Percentiles rank a stretch among this genome's conserved stretches.
Evolutionary conservation across 2,797 vertebrate species (phyloP).

Genomic region (Erethizon dorsatum): DNA sequence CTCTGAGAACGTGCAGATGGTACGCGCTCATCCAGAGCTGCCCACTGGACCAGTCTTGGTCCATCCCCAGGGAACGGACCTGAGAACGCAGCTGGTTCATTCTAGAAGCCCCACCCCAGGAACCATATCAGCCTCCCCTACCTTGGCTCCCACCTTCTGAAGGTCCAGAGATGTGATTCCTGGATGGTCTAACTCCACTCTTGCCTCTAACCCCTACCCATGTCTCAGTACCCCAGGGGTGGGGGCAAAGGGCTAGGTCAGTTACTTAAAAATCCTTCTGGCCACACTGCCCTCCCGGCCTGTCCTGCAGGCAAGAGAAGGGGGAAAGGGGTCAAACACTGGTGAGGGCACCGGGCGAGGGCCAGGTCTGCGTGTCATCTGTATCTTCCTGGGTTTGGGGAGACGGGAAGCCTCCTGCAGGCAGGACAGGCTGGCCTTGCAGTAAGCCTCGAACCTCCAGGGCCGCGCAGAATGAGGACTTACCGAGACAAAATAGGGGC

Average conservation of each 20-base stretch:
- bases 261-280: conserved; percentile 80
- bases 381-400: neutral
- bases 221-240: conserved; percentile 76
- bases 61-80: neutral
- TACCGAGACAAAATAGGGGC: conserved; percentile 98
- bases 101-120: conserved; percentile 32
- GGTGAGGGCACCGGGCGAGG: conserved; percentile 1
- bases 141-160: conserved; percentile 80
- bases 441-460: neutral
- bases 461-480: conserved; percentile 84
- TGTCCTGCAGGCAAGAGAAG: conserved; percentile 80
- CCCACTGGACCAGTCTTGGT: neutral
- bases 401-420: neutral
- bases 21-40: neutral
- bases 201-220: conserved; percentile 82
- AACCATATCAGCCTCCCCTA: conserved; percentile 57
- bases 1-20: neutral
- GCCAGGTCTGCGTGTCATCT: neutral
- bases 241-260: conserved; percentile 71
- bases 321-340: conserved; percentile 64
- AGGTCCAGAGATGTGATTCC: conserved; percentile 76
- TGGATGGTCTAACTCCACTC: conserved; percentile 76
- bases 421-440: neutral
- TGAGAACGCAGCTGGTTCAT: neutral
- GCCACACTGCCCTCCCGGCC: conserved; percentile 79